phyloP scores from a whole-genome alignment of 2,113 vertebrate species.

The Macaca fascicularis region T2T-MFA8v1.1 NC_088379.1:194061501-194062000 shows the following conservation, averaged over 20 bases:
- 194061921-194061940: background rate
- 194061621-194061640: slow-evolving; percentile 28
- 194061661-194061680: background rate
- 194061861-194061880: background rate
- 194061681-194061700: background rate
- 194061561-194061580: background rate
- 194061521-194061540: background rate
- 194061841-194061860: background rate
- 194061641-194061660: background rate
- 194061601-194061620: slow-evolving; percentile 52
- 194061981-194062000: background rate
- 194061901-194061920: background rate
- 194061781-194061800: background rate
- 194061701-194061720: background rate
- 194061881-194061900: background rate
- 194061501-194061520: background rate
- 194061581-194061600: slow-evolving; percentile 23
- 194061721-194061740: slow-evolving; percentile 43
- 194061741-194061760: background rate
- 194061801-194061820: slow-evolving; percentile 19
- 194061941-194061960: slow-evolving; percentile 8
- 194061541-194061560: slow-evolving; percentile 40
- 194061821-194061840: background rate
- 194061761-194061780: background rate
- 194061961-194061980: background rate